Conservation (phyloP, 2,113 vertebrate species). For the Laticauda laticaudata region DNA sequence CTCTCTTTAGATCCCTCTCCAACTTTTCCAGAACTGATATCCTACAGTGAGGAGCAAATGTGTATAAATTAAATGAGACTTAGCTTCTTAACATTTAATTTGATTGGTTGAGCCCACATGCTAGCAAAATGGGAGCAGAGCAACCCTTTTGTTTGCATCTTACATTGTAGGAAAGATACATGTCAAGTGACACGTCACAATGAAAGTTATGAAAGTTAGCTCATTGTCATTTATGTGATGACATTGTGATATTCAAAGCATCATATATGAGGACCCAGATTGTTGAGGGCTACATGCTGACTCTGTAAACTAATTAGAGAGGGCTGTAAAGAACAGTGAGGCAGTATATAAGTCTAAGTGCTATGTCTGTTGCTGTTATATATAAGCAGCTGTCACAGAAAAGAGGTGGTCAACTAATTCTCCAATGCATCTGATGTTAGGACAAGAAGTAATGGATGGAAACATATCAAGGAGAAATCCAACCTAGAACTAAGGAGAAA, state of each 20-base stretch:
- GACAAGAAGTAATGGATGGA: neutral
- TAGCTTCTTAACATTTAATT: neutral
- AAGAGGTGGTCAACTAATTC: no score
- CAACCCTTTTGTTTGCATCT: neutral
- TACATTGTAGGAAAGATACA: neutral
- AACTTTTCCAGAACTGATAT: neutral
- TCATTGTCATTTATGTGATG: neutral
- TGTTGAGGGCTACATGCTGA: no score
- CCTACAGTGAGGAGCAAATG: neutral
- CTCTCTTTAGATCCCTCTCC: neutral
- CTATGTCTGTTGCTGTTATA: no score
- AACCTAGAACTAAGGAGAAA: neutral
- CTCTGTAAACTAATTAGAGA: no score
- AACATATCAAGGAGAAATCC: neutral
- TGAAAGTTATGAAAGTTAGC: neutral
- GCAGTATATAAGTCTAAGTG: no score
- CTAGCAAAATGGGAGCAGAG: neutral
- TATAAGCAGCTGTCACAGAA: no score
- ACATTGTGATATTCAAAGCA: neutral
- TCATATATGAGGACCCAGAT: neutral
- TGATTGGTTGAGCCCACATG: neutral
- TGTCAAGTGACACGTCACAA: neutral
- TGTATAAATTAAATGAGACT: neutral
- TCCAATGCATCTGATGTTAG: no score
- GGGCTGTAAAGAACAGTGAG: no score